Evolutionary conservation across 2,797 vertebrate species (phyloP), one percentile per base, ranked within the genome.

Genomic region (Picus viridis): DNA sequence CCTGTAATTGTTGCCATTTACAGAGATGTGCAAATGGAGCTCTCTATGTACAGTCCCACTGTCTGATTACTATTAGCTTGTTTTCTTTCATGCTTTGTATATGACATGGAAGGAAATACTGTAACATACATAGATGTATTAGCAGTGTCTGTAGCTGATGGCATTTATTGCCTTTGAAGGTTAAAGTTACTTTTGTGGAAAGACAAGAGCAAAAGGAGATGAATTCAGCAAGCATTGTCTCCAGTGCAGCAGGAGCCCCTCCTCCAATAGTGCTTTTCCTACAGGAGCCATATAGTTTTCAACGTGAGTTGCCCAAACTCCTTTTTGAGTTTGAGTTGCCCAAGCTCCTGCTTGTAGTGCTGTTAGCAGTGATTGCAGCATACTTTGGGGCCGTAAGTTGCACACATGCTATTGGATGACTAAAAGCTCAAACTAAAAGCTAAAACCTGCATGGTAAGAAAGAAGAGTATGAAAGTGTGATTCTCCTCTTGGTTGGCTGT

Each of bases 381-480:
- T 8, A 5, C 8, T 51, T 2, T 57, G 24, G n/a, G 29, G 17
- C 16, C 29, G 14, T 0, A 1, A 91, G 53, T 15, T 65, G n/a
- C 26, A 1, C 12, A 47, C n/a, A 61, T 53, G 34, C 71, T 77
- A 36, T 34, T 64, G 57, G 20, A 49, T 49, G 47, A 43, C 18
- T 62, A 47, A 61, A 65, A 78, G 36, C 41, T 65, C 29, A 82
- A 70, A 53, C 22, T 62, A 53, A 61, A 65, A 78, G n/a, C 41
- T 62, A n/a, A 82, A 82, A 67, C 47, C 7, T 20, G 32, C 13
- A 7, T 16, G 15, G 12, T 19, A 75, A n/a, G 53, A 71, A 86
- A 83, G 58, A 34, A 85, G 11, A 72, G 15, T 27, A 73, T 43
- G 65, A 81, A 75, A 15, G 6, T 3, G 6, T n/a, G 12, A 65